phyloP scores from a whole-genome alignment of 2,113 vertebrate genomes.

The Epinephelus moara region DNA sequence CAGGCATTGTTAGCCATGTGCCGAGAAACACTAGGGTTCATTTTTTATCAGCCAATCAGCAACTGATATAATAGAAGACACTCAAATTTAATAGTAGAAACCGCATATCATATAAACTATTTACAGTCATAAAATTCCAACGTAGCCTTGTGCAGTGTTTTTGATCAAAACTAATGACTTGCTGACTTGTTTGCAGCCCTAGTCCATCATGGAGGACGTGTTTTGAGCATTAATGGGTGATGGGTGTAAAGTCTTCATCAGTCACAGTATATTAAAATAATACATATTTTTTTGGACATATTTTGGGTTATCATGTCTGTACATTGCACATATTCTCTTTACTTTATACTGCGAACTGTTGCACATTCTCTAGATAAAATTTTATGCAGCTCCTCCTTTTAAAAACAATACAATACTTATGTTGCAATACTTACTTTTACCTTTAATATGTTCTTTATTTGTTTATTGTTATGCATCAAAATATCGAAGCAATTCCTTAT shows the following conservation, averaged over 20 bases:
- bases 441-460: neutral
- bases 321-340: neutral
- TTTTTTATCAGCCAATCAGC: neutral
- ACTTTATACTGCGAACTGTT: neutral
- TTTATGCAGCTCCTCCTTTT: neutral
- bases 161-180: neutral
- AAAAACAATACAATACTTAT: neutral
- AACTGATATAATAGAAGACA: neutral
- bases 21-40: neutral
- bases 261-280: neutral
- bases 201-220: neutral
- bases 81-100: neutral
- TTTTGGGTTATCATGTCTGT: neutral
- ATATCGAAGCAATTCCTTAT: neutral
- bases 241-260: neutral
- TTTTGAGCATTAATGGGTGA: neutral
- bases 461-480: neutral
- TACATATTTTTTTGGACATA: neutral
- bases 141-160: neutral
- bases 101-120: neutral
- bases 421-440: no score
- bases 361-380: neutral
- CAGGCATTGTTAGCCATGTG: neutral
- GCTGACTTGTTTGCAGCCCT: neutral
- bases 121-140: neutral